These are phyloP conservation scores for Megaptera novaeangliae DNA, from an alignment of 2,113 vertebrate species.

Conservation along the genomic window DNA sequence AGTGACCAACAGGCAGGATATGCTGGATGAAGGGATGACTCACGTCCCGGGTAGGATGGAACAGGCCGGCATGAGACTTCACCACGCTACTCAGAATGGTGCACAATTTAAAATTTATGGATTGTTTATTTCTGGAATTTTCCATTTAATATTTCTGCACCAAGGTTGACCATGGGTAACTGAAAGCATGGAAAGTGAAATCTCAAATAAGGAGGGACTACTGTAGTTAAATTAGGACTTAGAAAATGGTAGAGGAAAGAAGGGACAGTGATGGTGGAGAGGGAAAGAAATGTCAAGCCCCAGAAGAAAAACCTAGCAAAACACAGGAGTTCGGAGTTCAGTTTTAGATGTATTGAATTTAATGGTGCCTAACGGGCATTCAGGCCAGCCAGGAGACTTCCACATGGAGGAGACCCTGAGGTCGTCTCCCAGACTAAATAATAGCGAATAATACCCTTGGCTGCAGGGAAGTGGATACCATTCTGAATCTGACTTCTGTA, in stretches of 20 bases:
- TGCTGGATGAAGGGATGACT: background rate
- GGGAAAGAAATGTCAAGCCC: background rate
- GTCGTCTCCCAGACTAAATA: background rate
- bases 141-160: background rate
- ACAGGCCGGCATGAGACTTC: background rate
- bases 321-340: background rate
- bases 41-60: accelerated
- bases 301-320: background rate
- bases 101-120: background rate
- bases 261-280: background rate
- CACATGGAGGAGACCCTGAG: background rate
- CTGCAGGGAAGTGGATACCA: background rate
- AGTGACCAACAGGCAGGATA: background rate
- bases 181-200: background rate
- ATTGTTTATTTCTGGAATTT: background rate
- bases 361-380: background rate
- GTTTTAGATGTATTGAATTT: background rate
- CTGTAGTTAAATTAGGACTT: background rate
- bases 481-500: background rate
- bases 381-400: background rate
- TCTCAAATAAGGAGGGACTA: background rate
- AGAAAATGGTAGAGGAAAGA: background rate
- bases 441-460: background rate
- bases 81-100: background rate
- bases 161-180: background rate